Percentiles rank a stretch among this genome's conserved stretches.
phyloP scores from a whole-genome alignment of 2,888 invertebrate species.

The Chalcosyrphus nemorum region DNA sequence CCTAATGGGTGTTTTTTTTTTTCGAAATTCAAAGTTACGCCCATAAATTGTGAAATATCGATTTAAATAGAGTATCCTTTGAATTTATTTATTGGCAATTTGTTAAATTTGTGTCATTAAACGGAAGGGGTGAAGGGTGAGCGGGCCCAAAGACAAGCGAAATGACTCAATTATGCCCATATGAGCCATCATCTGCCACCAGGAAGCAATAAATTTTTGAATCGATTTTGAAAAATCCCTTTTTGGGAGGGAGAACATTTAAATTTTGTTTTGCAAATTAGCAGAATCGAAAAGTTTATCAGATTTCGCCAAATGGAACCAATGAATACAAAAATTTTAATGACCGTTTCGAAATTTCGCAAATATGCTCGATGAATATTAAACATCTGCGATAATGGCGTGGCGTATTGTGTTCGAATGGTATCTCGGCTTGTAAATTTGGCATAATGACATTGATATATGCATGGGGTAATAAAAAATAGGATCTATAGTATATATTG shows the following conservation, averaged over 20 bases:
- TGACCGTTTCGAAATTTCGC: constrained; percentile 63
- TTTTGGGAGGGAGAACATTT: neutral
- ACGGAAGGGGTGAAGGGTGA: constrained; percentile 40
- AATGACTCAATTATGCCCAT: constrained; percentile 66
- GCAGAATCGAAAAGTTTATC: constrained; percentile 16
- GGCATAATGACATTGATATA: too few species aligned
- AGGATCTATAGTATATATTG: too few species aligned
- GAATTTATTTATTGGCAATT: constrained; percentile 19
- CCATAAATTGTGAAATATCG: constrained; percentile 60
- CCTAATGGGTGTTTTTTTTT: constrained; percentile 1
- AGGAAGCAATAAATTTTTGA: constrained; percentile 66
- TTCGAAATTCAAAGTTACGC: constrained; percentile 49
- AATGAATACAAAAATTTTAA: constrained; percentile 63
- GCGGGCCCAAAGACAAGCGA: constrained; percentile 17
- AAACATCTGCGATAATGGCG: constrained; percentile 41
- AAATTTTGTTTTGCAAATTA: constrained; percentile 28
- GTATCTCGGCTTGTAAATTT: neutral
- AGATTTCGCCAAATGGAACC: too few species aligned
- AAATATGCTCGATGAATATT: constrained; percentile 48
- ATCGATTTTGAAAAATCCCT: constrained; percentile 41
- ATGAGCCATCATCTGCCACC: constrained; percentile 60
- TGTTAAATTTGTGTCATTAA: neutral
- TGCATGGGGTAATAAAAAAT: too few species aligned
- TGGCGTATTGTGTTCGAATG: neutral
- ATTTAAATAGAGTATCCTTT: constrained; percentile 63